Percentiles rank a stretch among this genome's conserved stretches.
phyloP scores from a whole-genome alignment of 2,888 invertebrate genomes.

The Megastigmus dorsalis region DNA sequence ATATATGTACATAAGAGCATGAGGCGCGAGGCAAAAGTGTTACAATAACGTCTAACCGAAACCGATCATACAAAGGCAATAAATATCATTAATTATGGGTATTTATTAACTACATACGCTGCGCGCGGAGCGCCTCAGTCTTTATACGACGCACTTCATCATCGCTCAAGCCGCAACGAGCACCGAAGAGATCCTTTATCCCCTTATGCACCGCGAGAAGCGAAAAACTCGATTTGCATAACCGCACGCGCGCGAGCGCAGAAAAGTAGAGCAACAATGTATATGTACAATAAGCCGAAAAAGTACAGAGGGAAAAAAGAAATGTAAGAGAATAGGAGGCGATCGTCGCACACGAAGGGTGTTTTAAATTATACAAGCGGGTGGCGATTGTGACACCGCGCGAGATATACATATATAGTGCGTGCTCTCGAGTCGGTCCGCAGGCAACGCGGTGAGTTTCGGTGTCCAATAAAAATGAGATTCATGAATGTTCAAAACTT shows the following conservation, averaged over 20 bases:
- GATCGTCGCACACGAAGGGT: constrained; percentile 34
- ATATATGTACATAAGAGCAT: no score
- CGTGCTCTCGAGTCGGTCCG: no score
- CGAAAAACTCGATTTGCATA: background rate
- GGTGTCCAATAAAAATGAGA: constrained; percentile 32
- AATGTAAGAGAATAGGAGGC: background rate
- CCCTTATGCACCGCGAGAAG: no score
- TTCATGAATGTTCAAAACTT: constrained; percentile 37
- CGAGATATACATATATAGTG: no score
- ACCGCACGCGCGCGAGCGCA: background rate
- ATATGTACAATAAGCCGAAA: no score
- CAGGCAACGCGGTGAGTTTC: constrained; percentile 5
- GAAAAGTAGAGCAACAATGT: no score
- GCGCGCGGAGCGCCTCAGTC: no score
- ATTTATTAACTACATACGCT: no score
- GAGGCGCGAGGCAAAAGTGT: no score
- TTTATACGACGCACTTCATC: background rate
- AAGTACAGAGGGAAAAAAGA: background rate
- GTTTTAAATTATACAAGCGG: constrained; percentile 27
- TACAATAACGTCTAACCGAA: no score
- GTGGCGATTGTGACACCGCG: constrained; percentile 9
- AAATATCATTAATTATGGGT: background rate
- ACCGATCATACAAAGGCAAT: background rate
- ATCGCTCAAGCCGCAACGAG: no score
- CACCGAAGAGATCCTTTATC: background rate